Conservation (phyloP, 2,113 vertebrate genomes). For the Ranitomeya imitator region DNA sequence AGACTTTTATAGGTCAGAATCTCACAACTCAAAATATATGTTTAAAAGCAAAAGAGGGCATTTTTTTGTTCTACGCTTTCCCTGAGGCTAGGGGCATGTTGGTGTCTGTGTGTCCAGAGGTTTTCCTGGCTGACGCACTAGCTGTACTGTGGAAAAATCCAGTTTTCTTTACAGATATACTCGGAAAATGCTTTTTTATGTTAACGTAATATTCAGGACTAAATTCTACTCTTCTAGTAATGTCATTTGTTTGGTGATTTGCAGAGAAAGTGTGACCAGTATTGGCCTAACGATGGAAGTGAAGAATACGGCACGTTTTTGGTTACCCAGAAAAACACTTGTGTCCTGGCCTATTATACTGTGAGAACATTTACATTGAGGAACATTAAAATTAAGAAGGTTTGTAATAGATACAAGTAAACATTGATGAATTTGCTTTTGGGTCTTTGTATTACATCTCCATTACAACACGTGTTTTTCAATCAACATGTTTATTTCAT, state of each 20-base stretch:
- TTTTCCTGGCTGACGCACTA: no score
- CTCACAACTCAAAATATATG: neutral
- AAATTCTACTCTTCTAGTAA: neutral
- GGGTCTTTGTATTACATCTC: neutral
- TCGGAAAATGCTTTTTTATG: neutral
- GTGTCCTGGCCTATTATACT: conserved; percentile 86
- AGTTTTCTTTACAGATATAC: no score
- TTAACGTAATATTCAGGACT: neutral
- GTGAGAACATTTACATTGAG: conserved; percentile 86
- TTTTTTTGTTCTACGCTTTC: no score
- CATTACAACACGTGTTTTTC: neutral
- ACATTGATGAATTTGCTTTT: neutral
- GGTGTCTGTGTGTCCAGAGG: no score
- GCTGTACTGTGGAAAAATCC: neutral
- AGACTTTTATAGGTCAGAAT: no score
- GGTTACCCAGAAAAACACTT: conserved; percentile 84
- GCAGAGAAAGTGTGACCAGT: conserved; percentile 97
- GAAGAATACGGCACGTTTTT: conserved; percentile 90
- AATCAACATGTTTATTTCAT: no score
- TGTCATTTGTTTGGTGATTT: conserved; percentile 58
- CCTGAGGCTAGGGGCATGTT: neutral
- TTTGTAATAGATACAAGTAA: conserved; percentile 60
- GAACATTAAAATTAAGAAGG: conserved; percentile 88
- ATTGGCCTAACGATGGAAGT: conserved; percentile 89
- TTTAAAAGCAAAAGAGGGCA: neutral